Evolutionary conservation across 2,113 vertebrate species (phyloP), one percentile per base, ranked within the genome.

Genomic region (Nymphicus hollandicus): DNA sequence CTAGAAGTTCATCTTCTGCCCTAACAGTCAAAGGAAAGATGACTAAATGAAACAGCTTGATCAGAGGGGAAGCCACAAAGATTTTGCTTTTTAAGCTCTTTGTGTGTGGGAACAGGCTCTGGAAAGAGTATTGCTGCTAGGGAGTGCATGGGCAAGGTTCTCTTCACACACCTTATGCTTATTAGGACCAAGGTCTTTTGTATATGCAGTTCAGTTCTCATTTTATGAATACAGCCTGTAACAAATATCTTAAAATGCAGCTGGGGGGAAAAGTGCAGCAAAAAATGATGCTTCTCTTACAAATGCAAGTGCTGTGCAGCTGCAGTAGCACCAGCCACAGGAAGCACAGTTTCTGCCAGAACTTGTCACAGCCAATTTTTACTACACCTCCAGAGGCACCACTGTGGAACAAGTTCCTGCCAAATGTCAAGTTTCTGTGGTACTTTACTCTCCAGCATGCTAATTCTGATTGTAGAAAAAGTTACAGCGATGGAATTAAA

Each of bases 81-180:
- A 77, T 77, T 80, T 93, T 65, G 31, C 1, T 35, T 86, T 89
- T 96, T 74, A 53, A 46, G 33, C 2, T 33, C 4, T 41, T 16
- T 10, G 12, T 9, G 8, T 49, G 19, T 29, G 24, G 37, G 23
- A 4, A 0, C 24, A 70, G 25, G 7, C 29, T 50, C 18, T 82
- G 6, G 20, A 63, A 60, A 46, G 17, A 31, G 8, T 8, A 8
- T 2, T 61, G 12, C 13, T 90, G 19, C 33, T 35, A 25, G 10
- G 17, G 19, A 53, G 11, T 4, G 19, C 10, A 1, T 6, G 13
- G 16, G 8, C 49, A 77, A 76, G 35, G 37, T 20, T 78, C 4
- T 6, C 28, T 17, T 2, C 13, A 27, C 0, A 1, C 18, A 41
- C 3, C 2, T 55, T 65, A 19, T 2, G 28, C 11, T 35, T 44